These are phyloP conservation scores for Sinocyclocheilus anophthalmus DNA, from an alignment of 2,113 vertebrate species.

Conservation along the genomic window DNA sequence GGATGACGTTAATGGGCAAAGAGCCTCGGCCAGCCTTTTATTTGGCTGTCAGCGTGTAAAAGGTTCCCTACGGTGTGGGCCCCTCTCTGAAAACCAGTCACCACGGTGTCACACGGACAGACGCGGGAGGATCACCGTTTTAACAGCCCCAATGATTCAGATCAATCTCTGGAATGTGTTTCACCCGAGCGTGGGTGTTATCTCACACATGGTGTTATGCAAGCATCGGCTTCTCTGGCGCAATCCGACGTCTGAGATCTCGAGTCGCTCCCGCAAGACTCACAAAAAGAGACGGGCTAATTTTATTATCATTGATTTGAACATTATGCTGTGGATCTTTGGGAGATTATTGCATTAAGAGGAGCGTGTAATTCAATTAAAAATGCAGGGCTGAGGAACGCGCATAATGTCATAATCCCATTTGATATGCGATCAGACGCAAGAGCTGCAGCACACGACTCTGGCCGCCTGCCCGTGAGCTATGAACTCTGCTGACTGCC, in stretches of 20 bases:
- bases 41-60: slow-evolving; percentile 56
- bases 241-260: slow-evolving; percentile 16
- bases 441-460: slow-evolving; percentile 47
- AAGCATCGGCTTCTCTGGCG: background rate
- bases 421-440: slow-evolving; percentile 65
- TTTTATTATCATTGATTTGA: slow-evolving; percentile 75
- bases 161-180: slow-evolving; percentile 31
- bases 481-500: slow-evolving; percentile 68
- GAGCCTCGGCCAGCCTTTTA: slow-evolving; percentile 46
- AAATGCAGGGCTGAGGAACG: slow-evolving; percentile 64
- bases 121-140: slow-evolving; percentile 19
- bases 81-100: background rate
- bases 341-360: slow-evolving; percentile 75
- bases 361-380: slow-evolving; percentile 71
- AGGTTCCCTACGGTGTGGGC: slow-evolving; percentile 16
- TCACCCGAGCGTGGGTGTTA: slow-evolving; percentile 9
- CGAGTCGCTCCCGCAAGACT: background rate
- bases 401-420: slow-evolving; percentile 65
- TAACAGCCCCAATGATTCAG: slow-evolving; percentile 41
- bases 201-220: slow-evolving; percentile 2
- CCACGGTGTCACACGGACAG: slow-evolving; percentile 41
- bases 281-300: slow-evolving; percentile 52
- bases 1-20: slow-evolving; percentile 28
- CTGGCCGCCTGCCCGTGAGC: slow-evolving; percentile 65
- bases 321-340: slow-evolving; percentile 69